These are phyloP conservation scores for Microtus obscurus DNA, from an alignment of 2,797 vertebrate genomes.

Conservation along the genomic window DNA sequence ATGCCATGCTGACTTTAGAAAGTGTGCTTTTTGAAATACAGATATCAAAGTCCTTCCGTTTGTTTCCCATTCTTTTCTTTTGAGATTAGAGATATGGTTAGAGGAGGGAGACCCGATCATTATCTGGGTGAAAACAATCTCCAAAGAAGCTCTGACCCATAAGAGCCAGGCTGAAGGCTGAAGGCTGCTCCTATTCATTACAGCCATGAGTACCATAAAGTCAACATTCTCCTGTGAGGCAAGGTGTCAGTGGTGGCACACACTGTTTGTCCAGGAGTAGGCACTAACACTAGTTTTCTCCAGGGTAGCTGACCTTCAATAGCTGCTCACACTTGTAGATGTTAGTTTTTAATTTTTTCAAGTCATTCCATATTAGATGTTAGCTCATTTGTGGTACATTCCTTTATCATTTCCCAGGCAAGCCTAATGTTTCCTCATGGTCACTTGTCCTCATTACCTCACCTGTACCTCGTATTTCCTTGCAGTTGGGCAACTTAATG, in stretches of 20 bases:
- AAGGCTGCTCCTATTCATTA: not conserved
- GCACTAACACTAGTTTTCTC: not conserved
- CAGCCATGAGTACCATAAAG: not conserved
- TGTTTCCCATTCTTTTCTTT: conserved; percentile 50
- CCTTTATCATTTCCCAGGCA: not conserved
- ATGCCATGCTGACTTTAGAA: not conserved
- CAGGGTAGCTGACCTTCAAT: not conserved
- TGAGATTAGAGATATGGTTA: not conserved
- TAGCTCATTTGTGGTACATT: not conserved
- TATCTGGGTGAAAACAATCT: not conserved
- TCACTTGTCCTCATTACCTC: not conserved
- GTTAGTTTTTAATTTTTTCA: conserved; percentile 9
- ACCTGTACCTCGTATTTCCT: not conserved
- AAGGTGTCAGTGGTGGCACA: not conserved
- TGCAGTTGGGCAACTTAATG: not conserved
- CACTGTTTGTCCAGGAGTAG: not conserved
- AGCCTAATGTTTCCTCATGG: not conserved
- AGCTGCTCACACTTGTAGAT: not conserved
- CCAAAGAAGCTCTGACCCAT: not conserved
- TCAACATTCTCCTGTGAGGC: not conserved
- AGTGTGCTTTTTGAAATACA: not conserved
- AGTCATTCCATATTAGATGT: not conserved
- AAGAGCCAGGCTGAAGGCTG: not conserved
- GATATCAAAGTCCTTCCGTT: not conserved
- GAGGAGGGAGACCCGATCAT: not conserved